These are phyloP conservation scores for Loriculus beryllinus DNA, from an alignment of 2,797 vertebrate species.

Conservation along the genomic window DNA sequence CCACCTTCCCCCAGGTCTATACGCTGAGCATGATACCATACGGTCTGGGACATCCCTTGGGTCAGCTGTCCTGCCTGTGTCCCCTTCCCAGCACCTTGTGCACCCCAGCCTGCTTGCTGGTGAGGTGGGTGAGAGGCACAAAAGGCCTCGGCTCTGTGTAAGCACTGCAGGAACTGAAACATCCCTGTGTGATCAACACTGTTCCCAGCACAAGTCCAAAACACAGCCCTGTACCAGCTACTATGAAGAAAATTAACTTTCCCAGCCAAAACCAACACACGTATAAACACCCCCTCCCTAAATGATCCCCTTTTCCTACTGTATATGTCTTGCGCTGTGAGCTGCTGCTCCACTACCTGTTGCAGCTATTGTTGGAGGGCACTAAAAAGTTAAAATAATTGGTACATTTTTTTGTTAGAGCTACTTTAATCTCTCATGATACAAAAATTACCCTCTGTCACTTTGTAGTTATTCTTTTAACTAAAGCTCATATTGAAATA, in stretches of 20 bases:
- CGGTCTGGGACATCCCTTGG: not conserved
- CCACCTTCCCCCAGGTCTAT: not conserved
- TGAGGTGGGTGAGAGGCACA: not conserved
- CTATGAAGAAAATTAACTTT: accelerated
- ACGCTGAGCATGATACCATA: not conserved
- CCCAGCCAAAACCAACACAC: not conserved
- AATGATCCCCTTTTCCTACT: not conserved
- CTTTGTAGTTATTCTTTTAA: not conserved
- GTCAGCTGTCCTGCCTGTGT: not conserved
- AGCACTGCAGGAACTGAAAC: not conserved
- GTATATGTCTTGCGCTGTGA: not conserved
- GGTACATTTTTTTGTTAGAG: not conserved
- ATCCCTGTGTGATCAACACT: not conserved
- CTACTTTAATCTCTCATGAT: not conserved
- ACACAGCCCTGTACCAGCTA: not conserved
- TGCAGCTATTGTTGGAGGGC: not conserved
- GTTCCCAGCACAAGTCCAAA: not conserved
- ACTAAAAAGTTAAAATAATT: not conserved
- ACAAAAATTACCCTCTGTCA: not conserved
- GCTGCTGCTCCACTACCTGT: not conserved
- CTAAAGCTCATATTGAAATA: not conserved
- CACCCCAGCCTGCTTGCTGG: accelerated
- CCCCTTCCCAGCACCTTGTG: not conserved
- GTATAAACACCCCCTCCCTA: not conserved
- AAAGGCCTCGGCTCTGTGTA: not conserved